Percentiles rank a stretch among this genome's conserved stretches.
phyloP scores from a whole-genome alignment of 2,888 invertebrate species.

The Anoplius nigerrimus region DNA sequence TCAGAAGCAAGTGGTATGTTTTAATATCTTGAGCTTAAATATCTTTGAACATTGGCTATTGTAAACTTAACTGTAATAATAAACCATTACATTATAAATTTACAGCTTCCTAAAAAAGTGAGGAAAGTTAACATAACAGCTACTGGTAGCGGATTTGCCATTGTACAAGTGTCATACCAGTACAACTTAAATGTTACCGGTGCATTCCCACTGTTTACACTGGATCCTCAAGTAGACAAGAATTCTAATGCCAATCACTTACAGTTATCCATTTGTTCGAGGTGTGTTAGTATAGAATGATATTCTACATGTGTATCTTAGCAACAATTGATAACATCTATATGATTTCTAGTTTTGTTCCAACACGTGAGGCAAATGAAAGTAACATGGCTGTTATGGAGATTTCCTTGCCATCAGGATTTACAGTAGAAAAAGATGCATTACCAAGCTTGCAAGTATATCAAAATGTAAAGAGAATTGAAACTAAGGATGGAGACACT shows the following conservation, averaged over 20 bases:
- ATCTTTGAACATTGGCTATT: not conserved
- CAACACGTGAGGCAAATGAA: conserved; percentile 80
- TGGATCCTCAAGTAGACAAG: conserved; percentile 91
- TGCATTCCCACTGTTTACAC: conserved; percentile 89
- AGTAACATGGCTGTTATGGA: conserved; percentile 95
- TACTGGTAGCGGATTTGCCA: conserved; percentile 86
- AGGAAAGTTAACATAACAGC: conserved; percentile 85
- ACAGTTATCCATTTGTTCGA: conserved; percentile 88
- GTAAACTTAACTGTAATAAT: not conserved
- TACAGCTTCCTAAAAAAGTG: conserved; percentile 77
- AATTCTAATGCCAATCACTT: conserved; percentile 86
- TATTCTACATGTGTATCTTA: not conserved
- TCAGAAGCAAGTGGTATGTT: conserved; percentile 85
- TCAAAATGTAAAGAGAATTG: conserved; percentile 81
- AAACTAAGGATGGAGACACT: conserved; percentile 82
- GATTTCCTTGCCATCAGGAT: conserved; percentile 93
- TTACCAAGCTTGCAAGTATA: conserved; percentile 80
- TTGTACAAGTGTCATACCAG: conserved; percentile 86
- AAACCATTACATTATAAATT: not conserved
- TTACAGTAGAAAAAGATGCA: conserved; percentile 86
- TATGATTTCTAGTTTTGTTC: conserved; percentile 78
- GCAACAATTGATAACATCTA: not conserved
- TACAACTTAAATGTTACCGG: conserved; percentile 92
- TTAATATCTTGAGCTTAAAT: not conserved
- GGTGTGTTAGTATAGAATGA: conserved; percentile 75